Percentiles rank a stretch among this genome's conserved stretches.
phyloP scores from a whole-genome alignment of 2,888 invertebrate genomes.

The Nymphalis c-album region DNA sequence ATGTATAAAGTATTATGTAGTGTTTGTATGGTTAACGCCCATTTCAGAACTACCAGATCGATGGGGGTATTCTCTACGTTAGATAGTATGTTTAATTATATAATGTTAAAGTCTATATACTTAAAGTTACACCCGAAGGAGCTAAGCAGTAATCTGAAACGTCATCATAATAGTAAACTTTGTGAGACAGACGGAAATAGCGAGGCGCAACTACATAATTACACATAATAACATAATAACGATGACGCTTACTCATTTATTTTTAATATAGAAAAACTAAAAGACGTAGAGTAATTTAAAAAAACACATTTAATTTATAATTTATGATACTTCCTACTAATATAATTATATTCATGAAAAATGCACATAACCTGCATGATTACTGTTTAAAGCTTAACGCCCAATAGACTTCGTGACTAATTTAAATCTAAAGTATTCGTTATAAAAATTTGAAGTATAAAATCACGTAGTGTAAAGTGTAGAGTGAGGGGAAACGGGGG shows the following conservation, averaged over 20 bases:
- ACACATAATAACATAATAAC: no score
- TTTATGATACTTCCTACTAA: conserved; percentile 11
- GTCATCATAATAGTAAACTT: no score
- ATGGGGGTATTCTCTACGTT: no score
- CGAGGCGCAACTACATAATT: no score
- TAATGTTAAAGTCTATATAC: no score
- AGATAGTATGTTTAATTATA: no score
- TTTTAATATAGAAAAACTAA: background rate
- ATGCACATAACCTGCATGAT: conserved; percentile 23
- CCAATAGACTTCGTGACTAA: conserved; percentile 30
- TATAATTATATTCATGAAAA: conserved; percentile 16
- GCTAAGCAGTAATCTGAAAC: no score
- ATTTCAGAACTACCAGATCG: no score
- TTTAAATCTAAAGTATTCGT: conserved; percentile 30
- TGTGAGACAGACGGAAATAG: no score
- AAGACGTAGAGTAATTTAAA: background rate
- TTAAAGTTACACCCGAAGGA: no score
- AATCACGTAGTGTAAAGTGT: conserved; percentile 38
- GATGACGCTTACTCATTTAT: background rate
- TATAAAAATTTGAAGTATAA: conserved; percentile 28
- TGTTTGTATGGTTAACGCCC: no score
- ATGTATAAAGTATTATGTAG: no score
- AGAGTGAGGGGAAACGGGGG: conserved; percentile 55
- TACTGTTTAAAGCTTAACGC: conserved; percentile 24
- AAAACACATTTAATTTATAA: background rate